Base-by-base conservation (phyloP, 2,888 invertebrate species). In the Timandra comae region DNA sequence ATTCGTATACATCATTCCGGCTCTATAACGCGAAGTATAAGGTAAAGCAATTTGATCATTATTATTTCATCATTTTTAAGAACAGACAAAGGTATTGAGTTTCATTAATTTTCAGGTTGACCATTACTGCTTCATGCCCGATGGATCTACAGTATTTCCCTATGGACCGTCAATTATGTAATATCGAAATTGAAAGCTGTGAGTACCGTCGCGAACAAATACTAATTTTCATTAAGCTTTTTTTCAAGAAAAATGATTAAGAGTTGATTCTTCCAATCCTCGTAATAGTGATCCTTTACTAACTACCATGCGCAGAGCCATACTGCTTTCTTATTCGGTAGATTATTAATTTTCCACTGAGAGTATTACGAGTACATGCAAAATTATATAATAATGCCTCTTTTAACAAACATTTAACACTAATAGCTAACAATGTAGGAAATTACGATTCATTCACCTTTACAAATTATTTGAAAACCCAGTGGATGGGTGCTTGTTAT, bases 151-250 rank as follows among this genome's bases (percentile, higher is more conserved):
- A 96, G 75, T 97, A 96, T 82, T 97, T 97, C 81, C 97, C 97
- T 7, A 96, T 97, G 96, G 97, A 97, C 81, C 91, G 95, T 65
- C 97, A 97, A 79, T 88, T 95, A 54, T 97, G 97, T 86, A 93
- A 95, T 75, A 94, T 97, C 74, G 96, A 96, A 88, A 95, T 97
- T 58, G 97, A 97, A 90, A 97, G 97, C 88, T 97, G 97, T 97
- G 91, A 96, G 97, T 96, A 16, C 16, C n/a, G n/a, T n/a, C n/a
- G n/a, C n/a, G n/a, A n/a, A n/a, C n/a, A n/a, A n/a, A n/a, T n/a
- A n/a, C n/a, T n/a, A n/a, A n/a, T n/a, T n/a, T n/a, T n/a, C n/a
- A n/a, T n/a, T n/a, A n/a, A n/a, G n/a, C n/a, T n/a, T n/a, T n/a
- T n/a, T n/a, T n/a, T n/a, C n/a, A n/a, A n/a, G n/a, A n/a, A n/a